A percentile compares a stretch with the other conserved stretches of the same genome.
Evolutionary conservation across 2,888 invertebrate species (phyloP).

Genomic region (Dicyrtoma fusca): DNA sequence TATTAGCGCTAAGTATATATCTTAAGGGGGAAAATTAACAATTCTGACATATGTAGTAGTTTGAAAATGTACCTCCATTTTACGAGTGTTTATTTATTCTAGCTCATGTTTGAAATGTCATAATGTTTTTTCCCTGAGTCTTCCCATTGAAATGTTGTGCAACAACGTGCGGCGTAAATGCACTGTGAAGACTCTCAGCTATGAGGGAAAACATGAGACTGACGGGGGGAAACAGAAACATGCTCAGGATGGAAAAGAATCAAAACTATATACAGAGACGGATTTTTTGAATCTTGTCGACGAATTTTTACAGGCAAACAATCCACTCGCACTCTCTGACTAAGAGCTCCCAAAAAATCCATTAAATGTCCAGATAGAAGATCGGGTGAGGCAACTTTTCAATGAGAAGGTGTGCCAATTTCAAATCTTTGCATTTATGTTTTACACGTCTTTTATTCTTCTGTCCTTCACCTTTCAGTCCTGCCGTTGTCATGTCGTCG

Average conservation of each 20-base stretch:
- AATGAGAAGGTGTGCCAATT: conserved; percentile 33
- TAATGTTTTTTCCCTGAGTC: not conserved
- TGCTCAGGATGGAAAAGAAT: no score
- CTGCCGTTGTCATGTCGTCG: not conserved
- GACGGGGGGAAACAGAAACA: no score
- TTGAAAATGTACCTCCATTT: not conserved
- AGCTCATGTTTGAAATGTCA: conserved; percentile 18
- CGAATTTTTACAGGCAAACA: no score
- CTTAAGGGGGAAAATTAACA: not conserved
- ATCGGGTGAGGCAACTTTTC: conserved; percentile 15
- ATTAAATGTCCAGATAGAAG: conserved; percentile 27
- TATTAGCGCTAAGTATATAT: no score
- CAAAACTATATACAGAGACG: no score
- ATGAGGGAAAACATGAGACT: not conserved
- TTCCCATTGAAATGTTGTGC: no score
- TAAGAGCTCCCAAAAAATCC: conserved; percentile 4
- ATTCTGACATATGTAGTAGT: conserved; percentile 3
- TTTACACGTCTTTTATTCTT: not conserved
- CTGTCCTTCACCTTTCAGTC: conserved; percentile 4
- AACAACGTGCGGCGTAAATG: no score
- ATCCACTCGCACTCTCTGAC: no score
- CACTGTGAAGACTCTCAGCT: no score
- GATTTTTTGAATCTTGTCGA: no score
- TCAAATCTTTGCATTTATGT: not conserved
- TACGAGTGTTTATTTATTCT: conserved; percentile 16